A percentile compares a stretch with the other conserved stretches of the same genome.
Conservation (phyloP, 2,797 vertebrate species). For the Iguana delicatissima region DNA sequence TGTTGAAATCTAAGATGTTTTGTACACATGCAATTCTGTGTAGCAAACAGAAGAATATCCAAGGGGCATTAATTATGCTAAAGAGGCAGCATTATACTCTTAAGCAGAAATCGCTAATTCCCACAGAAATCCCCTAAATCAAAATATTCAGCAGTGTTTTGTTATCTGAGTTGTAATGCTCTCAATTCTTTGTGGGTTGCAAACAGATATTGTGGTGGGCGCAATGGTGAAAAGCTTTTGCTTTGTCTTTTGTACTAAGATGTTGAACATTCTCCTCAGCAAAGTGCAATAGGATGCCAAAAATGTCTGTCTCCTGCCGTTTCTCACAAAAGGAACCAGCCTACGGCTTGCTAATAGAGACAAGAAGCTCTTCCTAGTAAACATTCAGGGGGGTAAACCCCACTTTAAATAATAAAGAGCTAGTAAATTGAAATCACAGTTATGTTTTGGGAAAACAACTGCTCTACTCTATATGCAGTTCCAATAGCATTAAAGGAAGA, state of each 20-base stretch:
- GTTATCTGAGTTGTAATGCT: constrained; percentile 71
- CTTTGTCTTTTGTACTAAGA: constrained; percentile 77
- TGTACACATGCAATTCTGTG: constrained; percentile 43
- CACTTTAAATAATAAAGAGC: constrained; percentile 77
- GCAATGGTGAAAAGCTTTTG: constrained; percentile 70
- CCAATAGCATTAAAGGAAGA: constrained; percentile 54
- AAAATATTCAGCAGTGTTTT: constrained; percentile 73
- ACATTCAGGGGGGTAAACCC: constrained; percentile 68
- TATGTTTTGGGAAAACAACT: constrained; percentile 68
- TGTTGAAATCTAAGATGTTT: constrained; percentile 33
- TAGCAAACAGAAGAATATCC: constrained; percentile 58
- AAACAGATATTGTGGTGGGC: constrained; percentile 75
- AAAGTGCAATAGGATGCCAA: constrained; percentile 78
- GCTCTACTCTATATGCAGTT: constrained; percentile 57
- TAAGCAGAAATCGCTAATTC: constrained; percentile 71
- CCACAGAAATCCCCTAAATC: constrained; percentile 77
- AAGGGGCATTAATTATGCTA: constrained; percentile 67
- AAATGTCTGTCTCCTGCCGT: constrained; percentile 79
- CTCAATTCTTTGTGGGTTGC: constrained; percentile 72
- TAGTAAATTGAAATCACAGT: constrained; percentile 69
- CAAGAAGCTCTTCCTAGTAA: constrained; percentile 74
- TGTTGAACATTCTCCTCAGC: constrained; percentile 80
- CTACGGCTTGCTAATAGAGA: constrained; percentile 72
- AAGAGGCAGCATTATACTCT: constrained; percentile 64
- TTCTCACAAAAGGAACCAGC: constrained; percentile 76